Conservation (phyloP, 1,140 invertebrate genomes). For the Myzus persicae region DNA sequence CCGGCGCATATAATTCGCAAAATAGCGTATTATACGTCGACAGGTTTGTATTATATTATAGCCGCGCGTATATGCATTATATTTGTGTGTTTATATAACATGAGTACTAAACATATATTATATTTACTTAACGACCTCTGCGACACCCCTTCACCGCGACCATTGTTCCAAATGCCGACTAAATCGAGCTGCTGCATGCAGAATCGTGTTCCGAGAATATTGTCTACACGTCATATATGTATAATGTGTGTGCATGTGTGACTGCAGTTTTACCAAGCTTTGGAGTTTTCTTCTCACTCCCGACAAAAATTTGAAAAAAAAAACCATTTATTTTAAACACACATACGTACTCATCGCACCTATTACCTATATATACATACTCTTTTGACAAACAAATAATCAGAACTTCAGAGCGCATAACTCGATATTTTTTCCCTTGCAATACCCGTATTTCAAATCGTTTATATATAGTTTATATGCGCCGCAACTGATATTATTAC, state of each 20-base stretch:
- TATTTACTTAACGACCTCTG: neutral
- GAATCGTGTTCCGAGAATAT: neutral
- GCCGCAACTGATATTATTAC: neutral
- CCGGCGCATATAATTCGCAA: neutral
- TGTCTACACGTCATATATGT: neutral
- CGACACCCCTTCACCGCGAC: neutral
- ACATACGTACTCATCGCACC: neutral
- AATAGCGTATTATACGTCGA: neutral
- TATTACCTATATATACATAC: neutral
- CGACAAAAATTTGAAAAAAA: neutral
- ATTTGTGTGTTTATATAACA: neutral
- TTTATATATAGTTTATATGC: neutral
- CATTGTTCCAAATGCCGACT: neutral
- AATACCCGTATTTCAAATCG: neutral
- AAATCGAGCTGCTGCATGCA: neutral
- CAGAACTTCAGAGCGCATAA: neutral
- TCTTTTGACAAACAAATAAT: neutral
- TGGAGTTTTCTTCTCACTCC: neutral
- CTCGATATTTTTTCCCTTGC: neutral
- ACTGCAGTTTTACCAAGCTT: neutral
- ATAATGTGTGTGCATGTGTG: too few relatives aligned
- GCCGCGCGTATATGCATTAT: neutral
- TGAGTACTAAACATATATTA: neutral
- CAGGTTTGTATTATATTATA: neutral
- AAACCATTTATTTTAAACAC: neutral